These are phyloP conservation scores for Neotoxoptera formosana DNA, from an alignment of 1,140 invertebrate species.

Conservation along the genomic window DNA sequence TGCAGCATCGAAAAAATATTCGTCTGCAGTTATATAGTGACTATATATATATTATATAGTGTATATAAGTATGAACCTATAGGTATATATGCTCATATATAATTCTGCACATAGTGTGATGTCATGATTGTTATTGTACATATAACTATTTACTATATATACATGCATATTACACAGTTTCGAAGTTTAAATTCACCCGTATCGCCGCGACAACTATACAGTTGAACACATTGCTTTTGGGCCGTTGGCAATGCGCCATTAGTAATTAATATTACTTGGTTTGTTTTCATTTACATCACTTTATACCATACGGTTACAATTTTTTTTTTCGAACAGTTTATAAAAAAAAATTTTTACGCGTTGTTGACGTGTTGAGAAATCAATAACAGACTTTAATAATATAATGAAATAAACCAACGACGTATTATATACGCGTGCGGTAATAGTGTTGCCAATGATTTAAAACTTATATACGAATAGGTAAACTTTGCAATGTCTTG, in stretches of 20 bases:
- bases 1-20: too few relatives aligned
- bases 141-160: background rate
- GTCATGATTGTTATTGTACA: background rate
- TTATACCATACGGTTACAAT: background rate
- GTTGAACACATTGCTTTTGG: constrained; percentile 25
- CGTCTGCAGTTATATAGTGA: too few relatives aligned
- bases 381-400: background rate
- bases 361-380: background rate
- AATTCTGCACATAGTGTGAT: too few relatives aligned
- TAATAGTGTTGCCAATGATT: background rate
- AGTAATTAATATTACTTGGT: background rate
- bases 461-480: background rate
- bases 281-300: background rate
- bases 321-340: background rate
- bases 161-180: background rate
- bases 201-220: background rate
- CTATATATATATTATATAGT: too few relatives aligned
- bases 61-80: too few relatives aligned
- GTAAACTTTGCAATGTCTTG: background rate
- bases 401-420: background rate
- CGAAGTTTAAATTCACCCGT: constrained; percentile 3
- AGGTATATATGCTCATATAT: too few relatives aligned
- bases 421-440: background rate
- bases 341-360: background rate
- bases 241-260: background rate